Evolutionary conservation across 2,113 vertebrate species (phyloP), one percentile per base, ranked within the genome.

Genomic region (Scartelaos histophorus): DNA sequence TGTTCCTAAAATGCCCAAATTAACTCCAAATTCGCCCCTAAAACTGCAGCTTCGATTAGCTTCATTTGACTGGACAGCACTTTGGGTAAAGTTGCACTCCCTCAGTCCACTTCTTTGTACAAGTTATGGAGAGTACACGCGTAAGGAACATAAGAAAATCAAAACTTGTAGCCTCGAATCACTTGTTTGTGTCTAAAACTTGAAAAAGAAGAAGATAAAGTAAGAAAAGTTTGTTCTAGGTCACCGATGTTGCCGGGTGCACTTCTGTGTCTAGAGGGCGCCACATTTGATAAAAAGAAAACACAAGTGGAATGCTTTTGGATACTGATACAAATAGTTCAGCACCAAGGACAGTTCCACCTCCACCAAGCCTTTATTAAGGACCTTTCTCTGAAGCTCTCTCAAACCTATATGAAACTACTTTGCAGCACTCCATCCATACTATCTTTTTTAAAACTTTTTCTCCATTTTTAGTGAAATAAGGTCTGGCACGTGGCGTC

Each of bases 241-340:
- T 91, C 87, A 87, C 79, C 79, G 86, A 84, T 90, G 87, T 90
- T 90, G 80, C 92, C 73, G 77, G 78, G 49, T 83, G 88, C 85
- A 87, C 91, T 90, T 88, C 86, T 91, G 87, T 85, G 83, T 84
- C 88, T 89, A 70, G 80, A 72, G 49, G 84, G 83, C 82, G 84
- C 82, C 87, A 83, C 76, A 76, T 89, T 89, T 83, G 74, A 79
- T 66, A 2, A 5, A 38, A 69, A 82, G 80, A 88, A 90, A 88
- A 87, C 73, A 80, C 82, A 69, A 17, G 19, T 54, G 78, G 75
- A 87, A 87, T 73, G 76, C 76, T 81, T 90, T 81, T 82, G 74
- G 84, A 88, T 74, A 80, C 78, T 66, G 89, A 88, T 89, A 90
- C 89, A 93, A 90, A 88, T 89, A 90, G 91, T 85, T 88, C 77